Evolutionary conservation across 2,888 invertebrate species (phyloP), one percentile per base, ranked within the genome.

Genomic region (Eilema sororculum): DNA sequence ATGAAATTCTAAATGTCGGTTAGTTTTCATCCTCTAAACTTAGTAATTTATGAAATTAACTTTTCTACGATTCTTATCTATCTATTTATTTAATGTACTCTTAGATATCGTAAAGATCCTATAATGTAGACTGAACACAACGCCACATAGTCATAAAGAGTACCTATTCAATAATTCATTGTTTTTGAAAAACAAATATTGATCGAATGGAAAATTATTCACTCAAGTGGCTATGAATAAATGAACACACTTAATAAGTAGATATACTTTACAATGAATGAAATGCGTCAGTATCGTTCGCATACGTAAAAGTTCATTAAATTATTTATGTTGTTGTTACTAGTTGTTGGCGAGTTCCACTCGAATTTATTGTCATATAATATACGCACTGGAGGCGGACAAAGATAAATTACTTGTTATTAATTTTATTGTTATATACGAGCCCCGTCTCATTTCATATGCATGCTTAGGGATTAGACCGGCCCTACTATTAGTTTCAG

Each of bases 11-110:
- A 94, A 87, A 89, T 89, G 86, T 89, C 84, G 81, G 85, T 89
- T 89, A 86, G 84, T 93, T 91, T 89, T 89, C 95, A 95, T 95
- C 95, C 95, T 95, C 95, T 95, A 95, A 95, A 95, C 95, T 90
- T 94, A 95, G 94, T 94, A 90, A 90, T 90, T 88, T 84, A 83
- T 83, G 79, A 92, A 90, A 91, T 88, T 89, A 91, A 90, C 82
- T 72, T 75, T 85, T 86, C 92, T 86, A 83, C 79, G 30, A 41
- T 79, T 82, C 87, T 90, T 89, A 89, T 70, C 89, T 89, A 90
- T 79, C 86, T 88, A 88, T 82, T 86, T 81, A 84, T 82, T 79
- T 78, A 86, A 69, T 86, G 79, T 82, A 87, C 72, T 86, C 90
- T 92, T 92, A 91, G 79, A 85, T 86, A 86, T 84, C 84, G 83